Conservation (phyloP, 2,113 vertebrate genomes). For the Ophthalmolycus amberensis region DNA sequence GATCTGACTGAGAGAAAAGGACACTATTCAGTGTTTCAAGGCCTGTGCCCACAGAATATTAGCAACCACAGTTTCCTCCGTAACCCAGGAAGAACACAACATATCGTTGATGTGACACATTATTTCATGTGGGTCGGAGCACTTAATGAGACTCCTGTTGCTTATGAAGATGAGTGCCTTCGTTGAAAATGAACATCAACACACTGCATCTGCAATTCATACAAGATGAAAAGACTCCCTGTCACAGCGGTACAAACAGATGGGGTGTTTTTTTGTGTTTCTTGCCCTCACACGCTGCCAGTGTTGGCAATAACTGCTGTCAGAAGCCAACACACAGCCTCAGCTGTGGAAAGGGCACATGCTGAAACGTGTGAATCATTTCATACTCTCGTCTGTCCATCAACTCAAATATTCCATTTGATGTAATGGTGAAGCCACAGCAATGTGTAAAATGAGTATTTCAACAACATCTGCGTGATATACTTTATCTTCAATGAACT, state of each 20-base stretch:
- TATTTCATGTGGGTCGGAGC: conserved; percentile 4
- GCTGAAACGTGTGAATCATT: background rate
- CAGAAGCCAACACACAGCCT: background rate
- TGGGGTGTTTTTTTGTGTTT: background rate
- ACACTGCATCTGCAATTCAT: background rate
- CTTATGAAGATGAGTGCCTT: background rate
- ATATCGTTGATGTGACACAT: background rate
- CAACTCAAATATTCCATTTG: conserved; percentile 18
- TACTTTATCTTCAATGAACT: background rate
- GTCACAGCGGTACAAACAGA: background rate
- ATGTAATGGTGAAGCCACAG: background rate
- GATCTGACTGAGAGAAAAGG: background rate
- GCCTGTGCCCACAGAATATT: background rate
- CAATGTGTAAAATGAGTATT: background rate
- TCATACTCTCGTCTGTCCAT: background rate
- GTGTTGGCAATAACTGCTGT: background rate
- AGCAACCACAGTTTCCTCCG: background rate
- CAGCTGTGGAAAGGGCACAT: background rate
- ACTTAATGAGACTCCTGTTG: conserved; percentile 4
- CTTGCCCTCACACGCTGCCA: background rate
- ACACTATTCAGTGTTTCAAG: conserved; percentile 33
- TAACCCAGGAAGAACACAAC: background rate
- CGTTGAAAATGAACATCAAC: background rate
- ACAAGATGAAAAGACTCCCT: background rate
- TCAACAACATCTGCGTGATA: background rate